Evolutionary conservation across 2,113 vertebrate species (phyloP).

Genomic region (Campylomormyrus tamandua): DNA sequence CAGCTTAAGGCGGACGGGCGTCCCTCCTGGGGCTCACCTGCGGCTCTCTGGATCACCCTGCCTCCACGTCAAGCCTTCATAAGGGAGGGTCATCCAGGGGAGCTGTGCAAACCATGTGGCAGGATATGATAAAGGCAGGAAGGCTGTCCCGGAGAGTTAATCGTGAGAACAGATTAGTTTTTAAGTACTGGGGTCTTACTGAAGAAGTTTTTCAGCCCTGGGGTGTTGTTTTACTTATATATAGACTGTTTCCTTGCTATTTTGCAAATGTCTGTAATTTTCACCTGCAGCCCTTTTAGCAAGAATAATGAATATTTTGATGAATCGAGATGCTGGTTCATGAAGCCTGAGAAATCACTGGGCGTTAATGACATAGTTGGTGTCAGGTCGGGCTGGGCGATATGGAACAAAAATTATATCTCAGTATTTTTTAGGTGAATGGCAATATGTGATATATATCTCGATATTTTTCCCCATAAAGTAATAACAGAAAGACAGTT

Average conservation of each 20-base stretch:
- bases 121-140: background rate
- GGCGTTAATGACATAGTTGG: background rate
- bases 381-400: background rate
- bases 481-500: too few species aligned
- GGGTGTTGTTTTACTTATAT: background rate
- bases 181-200: background rate
- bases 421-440: too few species aligned
- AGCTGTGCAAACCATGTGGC: background rate
- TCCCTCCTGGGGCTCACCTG: background rate
- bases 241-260: background rate
- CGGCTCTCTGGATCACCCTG: background rate
- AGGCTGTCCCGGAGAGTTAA: background rate
- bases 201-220: background rate
- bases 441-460: too few species aligned
- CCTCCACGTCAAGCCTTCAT: background rate
- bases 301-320: background rate
- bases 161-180: background rate
- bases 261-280: background rate
- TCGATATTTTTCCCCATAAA: too few species aligned
- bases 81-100: background rate
- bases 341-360: background rate
- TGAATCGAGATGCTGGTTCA: background rate
- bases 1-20: background rate
- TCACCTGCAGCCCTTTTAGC: background rate
- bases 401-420: too few species aligned